Conservation (phyloP, 1,140 invertebrate genomes). For the Agrypnia vestita region DNA sequence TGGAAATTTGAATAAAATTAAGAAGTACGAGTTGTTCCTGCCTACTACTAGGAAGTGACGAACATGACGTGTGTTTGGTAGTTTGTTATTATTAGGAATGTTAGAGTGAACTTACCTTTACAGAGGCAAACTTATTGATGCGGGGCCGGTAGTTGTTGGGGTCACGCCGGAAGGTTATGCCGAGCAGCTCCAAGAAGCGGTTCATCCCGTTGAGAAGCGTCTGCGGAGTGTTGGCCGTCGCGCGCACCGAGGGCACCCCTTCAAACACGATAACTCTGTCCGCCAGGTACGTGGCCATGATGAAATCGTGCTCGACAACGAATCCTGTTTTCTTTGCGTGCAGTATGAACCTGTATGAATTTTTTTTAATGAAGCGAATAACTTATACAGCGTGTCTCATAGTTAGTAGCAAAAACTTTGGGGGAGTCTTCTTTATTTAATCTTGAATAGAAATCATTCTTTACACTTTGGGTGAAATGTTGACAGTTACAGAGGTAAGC, state of each 20-base stretch:
- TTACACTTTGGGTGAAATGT: no score
- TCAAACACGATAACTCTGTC: conserved; percentile 99
- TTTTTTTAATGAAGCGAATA: no score
- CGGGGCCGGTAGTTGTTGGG: conserved; percentile 98
- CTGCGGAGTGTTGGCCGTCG: conserved; percentile 93
- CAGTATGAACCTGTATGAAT: conserved; percentile 89
- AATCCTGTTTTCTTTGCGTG: conserved; percentile 99
- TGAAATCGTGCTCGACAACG: conserved; percentile 99
- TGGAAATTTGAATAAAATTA: no score
- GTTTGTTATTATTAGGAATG: neutral
- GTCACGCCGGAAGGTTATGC: conserved; percentile 98
- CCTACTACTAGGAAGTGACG: neutral
- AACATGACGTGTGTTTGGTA: conserved; percentile 5
- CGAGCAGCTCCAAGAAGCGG: conserved; percentile 94
- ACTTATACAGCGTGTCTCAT: no score
- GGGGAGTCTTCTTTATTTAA: no score
- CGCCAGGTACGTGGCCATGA: conserved; percentile 99
- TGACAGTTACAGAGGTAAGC: no score
- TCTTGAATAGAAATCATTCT: no score
- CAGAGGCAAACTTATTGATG: conserved; percentile 97
- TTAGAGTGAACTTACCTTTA: conserved; percentile 80
- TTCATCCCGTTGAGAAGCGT: conserved; percentile 98
- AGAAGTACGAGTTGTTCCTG: no score
- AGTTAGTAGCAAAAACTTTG: no score
- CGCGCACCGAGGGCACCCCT: conserved; percentile 90